A percentile compares a stretch with the other conserved stretches of the same genome.
These are phyloP conservation scores for Stegostoma tigrinum DNA, from an alignment of 2,113 vertebrate species.

Conservation along the genomic window DNA sequence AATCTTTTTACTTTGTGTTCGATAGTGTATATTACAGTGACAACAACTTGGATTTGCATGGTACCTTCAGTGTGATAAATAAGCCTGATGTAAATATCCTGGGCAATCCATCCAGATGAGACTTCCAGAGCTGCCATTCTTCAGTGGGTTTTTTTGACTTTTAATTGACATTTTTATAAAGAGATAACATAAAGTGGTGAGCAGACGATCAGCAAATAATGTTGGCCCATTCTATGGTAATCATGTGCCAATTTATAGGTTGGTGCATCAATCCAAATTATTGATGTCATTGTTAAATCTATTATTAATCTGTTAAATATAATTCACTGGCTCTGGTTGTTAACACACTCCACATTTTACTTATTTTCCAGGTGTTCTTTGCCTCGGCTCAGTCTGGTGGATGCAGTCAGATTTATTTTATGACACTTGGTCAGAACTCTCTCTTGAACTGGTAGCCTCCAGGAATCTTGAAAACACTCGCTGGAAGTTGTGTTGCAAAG, in stretches of 20 bases:
- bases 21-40: neutral
- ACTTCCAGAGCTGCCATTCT: neutral
- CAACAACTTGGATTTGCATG: neutral
- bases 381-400: slow-evolving; percentile 76
- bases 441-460: slow-evolving; percentile 72
- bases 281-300: too few species aligned
- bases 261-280: too few species aligned
- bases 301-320: neutral
- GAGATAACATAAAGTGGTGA: neutral
- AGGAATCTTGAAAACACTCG: neutral
- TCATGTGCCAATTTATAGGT: neutral
- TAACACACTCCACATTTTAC: neutral
- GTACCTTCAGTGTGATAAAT: neutral
- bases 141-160: neutral
- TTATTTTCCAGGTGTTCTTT: slow-evolving; percentile 75
- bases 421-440: slow-evolving; percentile 83
- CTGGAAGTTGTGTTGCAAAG: neutral
- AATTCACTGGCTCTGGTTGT: neutral
- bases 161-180: neutral
- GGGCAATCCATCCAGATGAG: neutral
- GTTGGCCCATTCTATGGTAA: neutral
- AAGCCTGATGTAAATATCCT: neutral
- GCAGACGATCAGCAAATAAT: neutral
- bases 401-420: slow-evolving; percentile 91
- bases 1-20: neutral